These are phyloP conservation scores for Urosaurus nigricauda DNA, from an alignment of 2,797 vertebrate species.

Conservation along the genomic window DNA sequence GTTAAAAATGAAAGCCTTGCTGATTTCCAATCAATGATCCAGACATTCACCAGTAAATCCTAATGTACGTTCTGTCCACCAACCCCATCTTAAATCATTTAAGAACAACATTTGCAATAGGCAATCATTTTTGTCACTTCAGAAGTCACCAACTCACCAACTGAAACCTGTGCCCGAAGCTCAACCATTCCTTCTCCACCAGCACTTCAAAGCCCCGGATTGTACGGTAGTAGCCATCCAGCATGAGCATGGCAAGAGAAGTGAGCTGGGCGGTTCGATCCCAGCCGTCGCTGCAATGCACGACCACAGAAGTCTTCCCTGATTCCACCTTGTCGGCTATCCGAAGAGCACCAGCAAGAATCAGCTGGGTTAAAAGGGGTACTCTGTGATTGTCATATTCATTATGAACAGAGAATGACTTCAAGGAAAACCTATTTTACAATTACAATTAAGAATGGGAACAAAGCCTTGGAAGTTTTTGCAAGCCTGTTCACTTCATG, in stretches of 20 bases:
- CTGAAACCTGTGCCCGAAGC: constrained; percentile 96
- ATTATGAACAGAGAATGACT: constrained; percentile 46
- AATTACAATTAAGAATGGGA: constrained; percentile 3
- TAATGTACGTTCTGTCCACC: not conserved
- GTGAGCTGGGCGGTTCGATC: constrained; percentile 95
- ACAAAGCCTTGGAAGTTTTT: not conserved
- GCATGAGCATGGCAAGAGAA: constrained; percentile 94
- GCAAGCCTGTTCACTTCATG: no score
- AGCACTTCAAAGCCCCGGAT: constrained; percentile 92
- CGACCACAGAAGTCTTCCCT: constrained; percentile 94
- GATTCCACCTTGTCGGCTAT: constrained; percentile 97
- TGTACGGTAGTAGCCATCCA: constrained; percentile 93
- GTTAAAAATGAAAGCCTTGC: not conserved
- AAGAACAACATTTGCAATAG: not conserved
- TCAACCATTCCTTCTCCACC: constrained; percentile 97
- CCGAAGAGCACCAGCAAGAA: constrained; percentile 92
- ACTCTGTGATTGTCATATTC: constrained; percentile 32
- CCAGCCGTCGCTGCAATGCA: constrained; percentile 98
- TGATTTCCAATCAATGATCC: not conserved
- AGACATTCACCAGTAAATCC: not conserved
- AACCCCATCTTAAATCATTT: not conserved
- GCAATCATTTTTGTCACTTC: not conserved
- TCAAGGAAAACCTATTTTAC: constrained; percentile 52
- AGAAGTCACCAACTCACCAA: constrained; percentile 82
- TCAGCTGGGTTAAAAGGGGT: constrained; percentile 81